phyloP scores from a whole-genome alignment of 2,113 vertebrate genomes.

The Aptenodytes forsteri region DNA sequence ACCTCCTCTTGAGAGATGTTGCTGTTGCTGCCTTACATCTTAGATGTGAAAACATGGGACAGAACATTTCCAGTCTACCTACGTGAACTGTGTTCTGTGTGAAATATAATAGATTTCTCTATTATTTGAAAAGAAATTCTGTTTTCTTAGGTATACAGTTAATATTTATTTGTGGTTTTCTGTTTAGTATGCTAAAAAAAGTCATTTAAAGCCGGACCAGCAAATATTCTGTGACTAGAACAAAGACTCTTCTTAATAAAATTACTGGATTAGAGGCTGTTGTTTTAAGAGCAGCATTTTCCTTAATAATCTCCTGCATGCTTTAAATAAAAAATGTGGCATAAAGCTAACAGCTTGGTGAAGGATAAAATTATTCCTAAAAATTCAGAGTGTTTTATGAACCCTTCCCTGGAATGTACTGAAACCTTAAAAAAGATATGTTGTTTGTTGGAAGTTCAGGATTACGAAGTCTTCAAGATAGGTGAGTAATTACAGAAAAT shows the following conservation, averaged over 20 bases:
- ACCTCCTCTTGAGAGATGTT: background rate
- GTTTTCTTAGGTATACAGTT: background rate
- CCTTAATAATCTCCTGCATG: background rate
- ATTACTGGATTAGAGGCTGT: background rate
- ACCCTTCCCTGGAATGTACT: background rate
- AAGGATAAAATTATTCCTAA: background rate
- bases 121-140: background rate
- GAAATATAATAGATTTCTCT: background rate
- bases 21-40: background rate
- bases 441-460: background rate
- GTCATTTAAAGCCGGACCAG: background rate
- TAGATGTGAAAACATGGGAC: background rate
- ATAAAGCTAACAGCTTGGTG: background rate
- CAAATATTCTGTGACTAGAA: background rate
- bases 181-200: background rate
- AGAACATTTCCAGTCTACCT: background rate
- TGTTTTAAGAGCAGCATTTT: background rate
- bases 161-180: background rate
- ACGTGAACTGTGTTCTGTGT: background rate
- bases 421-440: background rate
- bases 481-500: slow-evolving; percentile 10
- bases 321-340: background rate
- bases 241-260: background rate
- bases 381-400: background rate
- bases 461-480: background rate